phyloP scores from a whole-genome alignment of 2,888 invertebrate genomes.

The Agrotis exclamationis region DNA sequence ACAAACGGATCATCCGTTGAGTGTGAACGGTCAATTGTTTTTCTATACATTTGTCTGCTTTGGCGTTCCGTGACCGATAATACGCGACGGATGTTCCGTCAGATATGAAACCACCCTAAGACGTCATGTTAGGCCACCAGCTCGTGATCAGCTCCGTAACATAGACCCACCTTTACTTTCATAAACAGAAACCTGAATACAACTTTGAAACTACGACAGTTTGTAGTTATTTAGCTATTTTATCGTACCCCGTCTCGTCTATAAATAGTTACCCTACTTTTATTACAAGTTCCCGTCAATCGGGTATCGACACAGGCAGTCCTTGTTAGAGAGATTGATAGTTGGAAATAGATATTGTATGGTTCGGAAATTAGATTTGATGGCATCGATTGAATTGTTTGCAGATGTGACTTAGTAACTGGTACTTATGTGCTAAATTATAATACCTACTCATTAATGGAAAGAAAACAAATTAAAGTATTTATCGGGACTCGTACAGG shows the following conservation, averaged over 20 bases:
- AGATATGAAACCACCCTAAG: too few relatives aligned
- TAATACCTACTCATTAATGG: neutral
- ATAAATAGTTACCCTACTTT: constrained; percentile 61
- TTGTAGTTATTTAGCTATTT: constrained; percentile 57
- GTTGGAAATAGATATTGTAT: constrained; percentile 14
- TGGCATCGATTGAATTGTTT: neutral
- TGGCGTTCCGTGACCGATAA: too few relatives aligned
- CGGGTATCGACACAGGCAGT: constrained; percentile 32
- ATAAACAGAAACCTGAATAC: constrained; percentile 6
- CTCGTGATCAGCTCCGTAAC: too few relatives aligned
- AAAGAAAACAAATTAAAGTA: too few relatives aligned
- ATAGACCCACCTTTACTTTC: neutral
- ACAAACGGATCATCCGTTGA: too few relatives aligned
- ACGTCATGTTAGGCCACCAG: too few relatives aligned
- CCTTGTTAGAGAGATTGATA: constrained; percentile 30
- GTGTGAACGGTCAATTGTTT: too few relatives aligned
- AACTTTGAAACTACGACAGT: constrained; percentile 22
- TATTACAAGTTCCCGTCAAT: constrained; percentile 51
- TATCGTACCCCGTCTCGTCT: constrained; percentile 44
- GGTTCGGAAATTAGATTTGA: neutral
- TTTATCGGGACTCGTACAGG: too few relatives aligned
- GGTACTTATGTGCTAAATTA: neutral
- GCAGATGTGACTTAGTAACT: neutral
- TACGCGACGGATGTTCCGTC: too few relatives aligned
- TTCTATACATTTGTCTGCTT: too few relatives aligned